Evolutionary conservation across 2,113 vertebrate genomes (phyloP).

Genomic region (Oryzias javanicus): DNA sequence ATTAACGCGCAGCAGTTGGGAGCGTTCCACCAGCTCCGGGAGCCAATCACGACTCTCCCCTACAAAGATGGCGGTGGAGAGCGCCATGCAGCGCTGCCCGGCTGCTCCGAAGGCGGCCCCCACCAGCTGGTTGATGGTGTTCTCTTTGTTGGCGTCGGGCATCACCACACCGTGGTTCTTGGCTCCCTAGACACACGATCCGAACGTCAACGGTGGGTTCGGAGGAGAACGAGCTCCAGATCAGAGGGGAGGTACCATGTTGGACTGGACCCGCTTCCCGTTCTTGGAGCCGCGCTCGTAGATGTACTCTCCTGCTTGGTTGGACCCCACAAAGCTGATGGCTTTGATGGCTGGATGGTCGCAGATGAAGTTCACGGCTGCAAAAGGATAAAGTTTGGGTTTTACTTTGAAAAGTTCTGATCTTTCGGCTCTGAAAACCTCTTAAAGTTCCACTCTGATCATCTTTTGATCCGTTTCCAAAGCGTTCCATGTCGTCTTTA

Average conservation of each 20-base stretch:
- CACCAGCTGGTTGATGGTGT: conserved; percentile 95
- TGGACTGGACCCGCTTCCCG: conserved; percentile 97
- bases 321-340: conserved; percentile 98
- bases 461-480: too few species aligned
- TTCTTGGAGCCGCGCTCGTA: conserved; percentile 86
- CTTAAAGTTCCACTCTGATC: too few species aligned
- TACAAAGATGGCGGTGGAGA: conserved; percentile 93
- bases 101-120: conserved; percentile 97
- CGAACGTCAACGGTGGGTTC: conserved; percentile 13
- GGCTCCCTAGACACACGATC: conserved; percentile 81
- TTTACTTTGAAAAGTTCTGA: background rate
- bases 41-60: conserved; percentile 91
- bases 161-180: conserved; percentile 99
- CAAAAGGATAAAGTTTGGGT: conserved; percentile 55
- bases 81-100: conserved; percentile 97
- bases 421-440: conserved; percentile 8
- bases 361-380: conserved; percentile 96
- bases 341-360: conserved; percentile 94
- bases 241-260: conserved; percentile 83
- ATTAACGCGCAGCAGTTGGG: conserved; percentile 89
- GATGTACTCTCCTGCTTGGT: conserved; percentile 92
- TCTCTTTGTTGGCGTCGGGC: conserved; percentile 98
- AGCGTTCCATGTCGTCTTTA: too few species aligned
- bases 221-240: background rate
- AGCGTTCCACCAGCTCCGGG: conserved; percentile 91